A percentile compares a stretch with the other conserved stretches of the same genome.
phyloP scores from a whole-genome alignment of 1,140 invertebrate species.

The Drosophila orosa region DNA sequence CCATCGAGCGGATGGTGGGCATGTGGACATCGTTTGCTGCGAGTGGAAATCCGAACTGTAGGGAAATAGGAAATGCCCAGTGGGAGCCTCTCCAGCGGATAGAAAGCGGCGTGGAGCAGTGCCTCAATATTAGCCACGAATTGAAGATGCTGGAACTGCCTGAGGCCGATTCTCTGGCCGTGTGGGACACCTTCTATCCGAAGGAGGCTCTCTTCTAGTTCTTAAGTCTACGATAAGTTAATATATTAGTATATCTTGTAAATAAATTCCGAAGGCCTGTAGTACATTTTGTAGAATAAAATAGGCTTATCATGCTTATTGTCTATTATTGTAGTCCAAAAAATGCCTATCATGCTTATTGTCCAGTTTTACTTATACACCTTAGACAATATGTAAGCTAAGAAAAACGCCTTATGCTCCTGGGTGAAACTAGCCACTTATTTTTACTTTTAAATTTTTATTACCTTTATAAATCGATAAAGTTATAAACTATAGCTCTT shows the following conservation, averaged over 20 bases:
- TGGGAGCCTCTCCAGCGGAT: conserved; percentile 55
- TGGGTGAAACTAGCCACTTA: neutral
- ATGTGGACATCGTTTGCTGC: conserved; percentile 84
- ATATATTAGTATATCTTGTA: neutral
- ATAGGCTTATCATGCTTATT: neutral
- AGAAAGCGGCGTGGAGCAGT: conserved; percentile 47
- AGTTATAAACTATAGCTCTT: too few relatives aligned
- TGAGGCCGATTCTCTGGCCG: conserved; percentile 70
- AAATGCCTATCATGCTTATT: neutral
- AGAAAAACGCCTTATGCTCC: neutral
- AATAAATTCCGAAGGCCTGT: neutral
- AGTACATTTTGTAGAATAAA: neutral
- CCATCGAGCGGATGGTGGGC: conserved; percentile 79
- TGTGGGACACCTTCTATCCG: conserved; percentile 82
- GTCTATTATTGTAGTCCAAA: neutral
- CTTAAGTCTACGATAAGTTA: too few relatives aligned
- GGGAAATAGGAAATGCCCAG: conserved; percentile 18
- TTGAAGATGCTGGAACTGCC: conserved; percentile 77
- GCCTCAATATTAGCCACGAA: conserved; percentile 81
- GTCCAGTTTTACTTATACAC: neutral
- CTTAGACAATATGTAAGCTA: neutral
- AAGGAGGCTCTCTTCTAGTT: conserved; percentile 38
- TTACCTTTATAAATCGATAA: neutral
- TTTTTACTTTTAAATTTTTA: neutral
- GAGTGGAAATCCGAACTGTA: conserved; percentile 74